These are phyloP conservation scores for Drosophila sturtevanti DNA, from an alignment of 1,140 invertebrate genomes.

Conservation along the genomic window DNA sequence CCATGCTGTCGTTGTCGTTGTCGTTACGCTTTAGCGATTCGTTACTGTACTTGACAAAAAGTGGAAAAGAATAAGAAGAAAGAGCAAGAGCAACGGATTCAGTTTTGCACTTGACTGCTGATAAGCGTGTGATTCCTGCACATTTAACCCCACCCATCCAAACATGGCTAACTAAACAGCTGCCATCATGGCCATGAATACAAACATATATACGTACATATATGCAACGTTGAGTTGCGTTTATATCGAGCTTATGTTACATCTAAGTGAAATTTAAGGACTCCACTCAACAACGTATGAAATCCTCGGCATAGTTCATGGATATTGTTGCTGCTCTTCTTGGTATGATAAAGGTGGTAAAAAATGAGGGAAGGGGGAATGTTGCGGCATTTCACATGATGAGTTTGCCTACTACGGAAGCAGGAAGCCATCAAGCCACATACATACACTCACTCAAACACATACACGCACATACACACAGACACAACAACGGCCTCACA, in stretches of 20 bases:
- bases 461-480: slow-evolving; percentile 14
- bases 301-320: slow-evolving; percentile 70
- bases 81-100: slow-evolving; percentile 62
- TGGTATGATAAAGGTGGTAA: background rate
- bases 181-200: slow-evolving; percentile 71
- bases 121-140: slow-evolving; percentile 75
- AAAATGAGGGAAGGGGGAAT: slow-evolving; percentile 19
- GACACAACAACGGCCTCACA: slow-evolving; percentile 29
- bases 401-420: slow-evolving; percentile 72
- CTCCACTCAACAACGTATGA: slow-evolving; percentile 68
- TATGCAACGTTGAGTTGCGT: slow-evolving; percentile 72
- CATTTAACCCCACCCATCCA: slow-evolving; percentile 37
- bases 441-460: slow-evolving; percentile 27
- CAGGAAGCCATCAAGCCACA: slow-evolving; percentile 71
- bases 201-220: slow-evolving; percentile 10
- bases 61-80: slow-evolving; percentile 10
- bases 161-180: slow-evolving; percentile 22
- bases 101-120: slow-evolving; percentile 78
- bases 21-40: slow-evolving; percentile 76
- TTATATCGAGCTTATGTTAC: slow-evolving; percentile 79
- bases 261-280: slow-evolving; percentile 81
- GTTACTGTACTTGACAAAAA: slow-evolving; percentile 63
- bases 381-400: slow-evolving; percentile 61
- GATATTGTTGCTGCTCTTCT: background rate
- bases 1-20: slow-evolving; percentile 74